Percentiles rank a stretch among this genome's conserved stretches.
Conservation (phyloP, 2,113 vertebrate genomes). For the Phoenicopterus ruber region DNA sequence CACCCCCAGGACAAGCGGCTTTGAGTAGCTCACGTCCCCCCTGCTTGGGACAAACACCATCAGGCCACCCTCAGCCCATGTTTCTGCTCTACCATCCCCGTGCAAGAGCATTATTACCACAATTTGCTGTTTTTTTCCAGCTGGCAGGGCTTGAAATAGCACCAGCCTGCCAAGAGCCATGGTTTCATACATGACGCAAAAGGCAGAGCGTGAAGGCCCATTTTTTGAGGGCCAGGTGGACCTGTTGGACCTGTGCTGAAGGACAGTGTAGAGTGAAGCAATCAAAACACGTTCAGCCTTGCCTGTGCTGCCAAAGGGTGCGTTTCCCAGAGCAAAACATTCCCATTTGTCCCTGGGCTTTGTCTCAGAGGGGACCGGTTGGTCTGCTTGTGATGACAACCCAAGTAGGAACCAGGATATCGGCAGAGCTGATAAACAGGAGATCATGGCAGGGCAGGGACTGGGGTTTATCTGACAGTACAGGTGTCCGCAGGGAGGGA, state of each 20-base stretch:
- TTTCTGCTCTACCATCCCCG: background rate
- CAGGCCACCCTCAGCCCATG: no score
- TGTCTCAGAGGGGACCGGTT: background rate
- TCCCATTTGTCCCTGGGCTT: background rate
- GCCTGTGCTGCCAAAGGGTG: background rate
- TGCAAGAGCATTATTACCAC: fast-evolving
- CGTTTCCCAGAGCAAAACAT: background rate
- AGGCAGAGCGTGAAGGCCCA: background rate
- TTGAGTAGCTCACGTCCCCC: background rate
- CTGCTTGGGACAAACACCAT: no score
- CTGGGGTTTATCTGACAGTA: background rate
- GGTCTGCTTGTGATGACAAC: no score
- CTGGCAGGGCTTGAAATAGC: background rate
- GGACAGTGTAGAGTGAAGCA: background rate
- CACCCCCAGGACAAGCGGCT: background rate
- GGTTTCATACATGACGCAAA: background rate
- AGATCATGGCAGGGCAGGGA: no score
- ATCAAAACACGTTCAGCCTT: no score
- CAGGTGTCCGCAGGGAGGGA: background rate
- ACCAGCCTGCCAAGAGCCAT: background rate
- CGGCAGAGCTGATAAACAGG: background rate
- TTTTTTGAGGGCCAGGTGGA: background rate
- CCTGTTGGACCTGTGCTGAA: background rate
- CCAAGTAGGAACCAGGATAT: fast-evolving
- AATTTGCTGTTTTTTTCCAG: background rate